Percentiles rank a stretch among this genome's conserved stretches.
Conservation (phyloP, 1,140 invertebrate species). For the Drosophila nigrodunni region DNA sequence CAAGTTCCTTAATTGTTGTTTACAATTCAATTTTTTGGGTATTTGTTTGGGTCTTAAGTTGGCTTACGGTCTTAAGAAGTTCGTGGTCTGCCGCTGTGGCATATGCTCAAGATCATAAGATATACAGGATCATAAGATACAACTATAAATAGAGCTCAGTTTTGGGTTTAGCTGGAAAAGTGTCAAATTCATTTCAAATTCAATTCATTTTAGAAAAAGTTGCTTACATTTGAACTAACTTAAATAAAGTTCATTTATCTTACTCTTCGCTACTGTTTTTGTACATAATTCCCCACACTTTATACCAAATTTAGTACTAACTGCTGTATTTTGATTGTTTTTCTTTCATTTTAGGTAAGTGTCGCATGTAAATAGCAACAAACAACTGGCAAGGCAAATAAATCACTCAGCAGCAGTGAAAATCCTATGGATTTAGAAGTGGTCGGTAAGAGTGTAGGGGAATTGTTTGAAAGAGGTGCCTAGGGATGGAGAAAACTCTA, state of each 20-base stretch:
- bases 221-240: no score
- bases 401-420: constrained; percentile 16
- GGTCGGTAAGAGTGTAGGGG: neutral
- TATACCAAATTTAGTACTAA: constrained; percentile 15
- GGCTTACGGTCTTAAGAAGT: constrained; percentile 36
- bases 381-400: constrained; percentile 6
- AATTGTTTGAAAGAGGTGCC: no score
- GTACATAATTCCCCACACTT: constrained; percentile 19
- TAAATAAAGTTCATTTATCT: no score
- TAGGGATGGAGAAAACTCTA: neutral
- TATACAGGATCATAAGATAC: constrained; percentile 16
- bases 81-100: constrained; percentile 9
- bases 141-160: constrained; percentile 7
- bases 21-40: constrained; percentile 62
- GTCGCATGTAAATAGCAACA: constrained; percentile 54
- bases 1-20: constrained; percentile 69
- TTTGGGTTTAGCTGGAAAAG: neutral
- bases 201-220: no score
- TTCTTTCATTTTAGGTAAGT: constrained; percentile 67
- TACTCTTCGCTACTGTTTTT: neutral
- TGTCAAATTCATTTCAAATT: no score
- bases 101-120: constrained; percentile 19
- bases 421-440: neutral
- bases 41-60: constrained; percentile 30
- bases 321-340: constrained; percentile 12